Conservation (phyloP, 2,797 vertebrate species). For the Atherinosoma microstoma region DNA sequence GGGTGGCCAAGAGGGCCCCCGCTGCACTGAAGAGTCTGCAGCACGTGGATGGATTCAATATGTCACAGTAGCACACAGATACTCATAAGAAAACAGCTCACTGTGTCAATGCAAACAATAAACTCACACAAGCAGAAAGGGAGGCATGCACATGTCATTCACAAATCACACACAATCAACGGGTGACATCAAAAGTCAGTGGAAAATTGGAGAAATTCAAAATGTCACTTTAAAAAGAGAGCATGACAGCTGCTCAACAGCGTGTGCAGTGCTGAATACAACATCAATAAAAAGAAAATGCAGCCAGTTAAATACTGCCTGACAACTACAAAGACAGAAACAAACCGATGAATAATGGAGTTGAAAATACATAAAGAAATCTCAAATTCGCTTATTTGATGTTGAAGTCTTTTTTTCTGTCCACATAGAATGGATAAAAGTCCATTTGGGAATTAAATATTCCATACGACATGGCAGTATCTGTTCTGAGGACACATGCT, state of each 20-base stretch:
- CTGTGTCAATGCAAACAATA: constrained; percentile 15
- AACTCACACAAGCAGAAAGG: constrained; percentile 6
- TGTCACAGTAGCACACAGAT: constrained; percentile 63
- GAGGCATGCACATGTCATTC: background rate
- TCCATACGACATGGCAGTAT: background rate
- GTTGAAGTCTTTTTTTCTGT: background rate
- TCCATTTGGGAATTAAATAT: background rate
- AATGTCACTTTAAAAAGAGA: background rate
- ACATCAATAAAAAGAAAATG: background rate
- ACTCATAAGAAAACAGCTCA: constrained; percentile 2
- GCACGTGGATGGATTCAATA: constrained; percentile 68
- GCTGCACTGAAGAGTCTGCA: constrained; percentile 60
- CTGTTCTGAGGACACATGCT: no score
- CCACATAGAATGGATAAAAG: no score
- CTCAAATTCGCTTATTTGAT: background rate
- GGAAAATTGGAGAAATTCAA: background rate
- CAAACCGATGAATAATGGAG: background rate
- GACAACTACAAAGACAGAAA: background rate
- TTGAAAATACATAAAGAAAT: background rate
- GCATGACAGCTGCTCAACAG: background rate
- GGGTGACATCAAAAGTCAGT: constrained; percentile 1
- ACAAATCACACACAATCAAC: constrained; percentile 7
- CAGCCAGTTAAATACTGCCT: background rate
- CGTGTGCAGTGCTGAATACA: background rate
- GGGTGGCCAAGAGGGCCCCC: constrained; percentile 58